These are phyloP conservation scores for Myotis brandtii DNA, from an alignment of 2,113 vertebrate species.

Conservation along the genomic window DNA sequence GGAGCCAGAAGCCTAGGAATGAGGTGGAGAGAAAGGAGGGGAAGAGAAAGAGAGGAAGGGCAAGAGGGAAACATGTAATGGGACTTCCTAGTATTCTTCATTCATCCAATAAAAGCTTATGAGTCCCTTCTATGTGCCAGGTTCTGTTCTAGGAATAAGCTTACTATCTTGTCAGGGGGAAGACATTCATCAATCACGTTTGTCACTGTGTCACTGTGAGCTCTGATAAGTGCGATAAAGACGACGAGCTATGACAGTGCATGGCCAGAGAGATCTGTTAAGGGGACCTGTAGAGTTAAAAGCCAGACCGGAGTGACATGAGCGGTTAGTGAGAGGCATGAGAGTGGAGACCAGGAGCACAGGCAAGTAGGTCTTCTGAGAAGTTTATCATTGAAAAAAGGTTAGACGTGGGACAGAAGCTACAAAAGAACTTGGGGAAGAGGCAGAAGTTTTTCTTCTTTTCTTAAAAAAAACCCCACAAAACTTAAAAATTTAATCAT, in stretches of 20 bases:
- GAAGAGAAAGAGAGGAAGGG: not conserved
- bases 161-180: not conserved
- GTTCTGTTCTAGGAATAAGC: not conserved
- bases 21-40: not conserved
- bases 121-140: not conserved
- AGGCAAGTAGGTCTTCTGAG: not conserved
- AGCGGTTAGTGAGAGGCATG: not conserved
- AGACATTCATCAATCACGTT: not conserved
- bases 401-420: not conserved
- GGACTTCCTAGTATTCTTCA: not conserved
- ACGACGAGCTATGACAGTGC: not conserved
- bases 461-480: not conserved
- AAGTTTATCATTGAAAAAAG: not conserved
- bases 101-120: not conserved
- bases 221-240: not conserved
- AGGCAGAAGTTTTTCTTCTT: not conserved
- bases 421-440: not conserved
- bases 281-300: not conserved
- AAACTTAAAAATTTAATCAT: not conserved
- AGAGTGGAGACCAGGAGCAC: rapidly evolving
- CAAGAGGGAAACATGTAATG: not conserved
- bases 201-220: not conserved
- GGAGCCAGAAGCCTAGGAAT: not conserved
- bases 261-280: not conserved
- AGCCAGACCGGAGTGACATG: not conserved